Evolutionary conservation across 2,113 vertebrate genomes (phyloP).

Genomic region (Hippolais icterina): DNA sequence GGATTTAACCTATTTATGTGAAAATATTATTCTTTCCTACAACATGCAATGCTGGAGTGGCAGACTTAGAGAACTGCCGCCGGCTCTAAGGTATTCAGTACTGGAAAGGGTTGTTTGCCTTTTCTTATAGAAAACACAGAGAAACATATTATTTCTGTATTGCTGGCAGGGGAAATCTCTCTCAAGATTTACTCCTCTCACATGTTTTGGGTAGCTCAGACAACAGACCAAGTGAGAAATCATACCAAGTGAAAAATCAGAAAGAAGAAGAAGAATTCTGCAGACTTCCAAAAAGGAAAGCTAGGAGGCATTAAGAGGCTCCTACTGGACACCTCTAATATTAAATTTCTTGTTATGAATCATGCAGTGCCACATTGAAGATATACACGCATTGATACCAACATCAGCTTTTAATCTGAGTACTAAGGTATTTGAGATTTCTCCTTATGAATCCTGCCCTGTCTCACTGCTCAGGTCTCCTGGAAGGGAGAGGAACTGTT

Average conservation of each 20-base stretch:
- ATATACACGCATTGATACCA: background rate
- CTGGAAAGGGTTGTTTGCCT: background rate
- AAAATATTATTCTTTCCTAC: background rate
- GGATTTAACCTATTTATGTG: background rate
- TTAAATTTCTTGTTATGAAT: background rate
- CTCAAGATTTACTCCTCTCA: background rate
- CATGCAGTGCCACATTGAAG: accelerated
- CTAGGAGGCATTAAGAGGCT: background rate
- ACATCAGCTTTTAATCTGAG: background rate
- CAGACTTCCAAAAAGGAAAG: background rate
- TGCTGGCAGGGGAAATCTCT: background rate
- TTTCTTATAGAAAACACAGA: background rate
- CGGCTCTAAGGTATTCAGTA: background rate
- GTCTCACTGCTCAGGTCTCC: background rate
- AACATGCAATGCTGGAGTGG: background rate
- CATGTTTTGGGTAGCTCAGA: background rate
- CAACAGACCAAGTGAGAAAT: background rate
- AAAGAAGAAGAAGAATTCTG: background rate
- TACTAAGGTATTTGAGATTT: background rate
- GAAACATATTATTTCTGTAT: background rate
- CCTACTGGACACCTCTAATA: background rate
- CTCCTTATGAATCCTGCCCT: background rate
- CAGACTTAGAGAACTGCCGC: background rate
- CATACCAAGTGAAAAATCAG: background rate
- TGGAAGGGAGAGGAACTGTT: background rate